Evolutionary conservation across 2,113 vertebrate genomes (phyloP), one percentile per base, ranked within the genome.

Genomic region (Apus apus): DNA sequence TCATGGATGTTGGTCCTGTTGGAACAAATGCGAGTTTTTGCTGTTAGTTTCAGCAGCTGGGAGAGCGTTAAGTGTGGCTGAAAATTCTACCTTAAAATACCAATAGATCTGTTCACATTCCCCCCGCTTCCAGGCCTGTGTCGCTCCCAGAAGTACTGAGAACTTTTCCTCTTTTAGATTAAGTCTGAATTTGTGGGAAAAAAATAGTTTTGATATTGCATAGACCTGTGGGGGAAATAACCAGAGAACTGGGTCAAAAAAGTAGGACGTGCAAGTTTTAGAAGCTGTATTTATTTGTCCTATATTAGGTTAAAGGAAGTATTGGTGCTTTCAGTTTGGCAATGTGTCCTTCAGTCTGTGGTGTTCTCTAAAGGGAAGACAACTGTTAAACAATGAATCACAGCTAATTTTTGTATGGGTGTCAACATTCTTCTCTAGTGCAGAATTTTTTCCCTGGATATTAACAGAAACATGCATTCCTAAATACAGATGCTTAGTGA

Each of bases 301-400:
- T 85, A 34, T 90, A 90, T 94, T 90, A 96, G 94, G 84, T 95
- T 83, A 91, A 95, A 94, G 96, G 87, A 96, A 95, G 75, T 97
- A 73, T 84, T 92, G 96, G 73, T 83, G 61, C 89, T 97, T 79
- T 96, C 87, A 80, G 74, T 89, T 91, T 95, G 93, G 91, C 95
- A 95, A 19, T 9, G 32, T 77, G 94, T 96, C 89, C 93, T 95
- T 94, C 83, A 70, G 95, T 94, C 85, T 93, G 89, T 32, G 2
- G 65, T 88, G 91, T 81, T 90, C 91, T 90, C 75, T 67, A 17
- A 71, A 72, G 88, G 92, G 93, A 96, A 87, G 88, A 79, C 90
- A 85, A 94, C 93, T 95, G 84, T 73, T 94, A 72, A 95, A 94
- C 80, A 90, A 66, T 93, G 92, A 93, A 92, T 94, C 92, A 94